Conservation (phyloP, 2,113 vertebrate genomes). For the Cottus gobio region DNA sequence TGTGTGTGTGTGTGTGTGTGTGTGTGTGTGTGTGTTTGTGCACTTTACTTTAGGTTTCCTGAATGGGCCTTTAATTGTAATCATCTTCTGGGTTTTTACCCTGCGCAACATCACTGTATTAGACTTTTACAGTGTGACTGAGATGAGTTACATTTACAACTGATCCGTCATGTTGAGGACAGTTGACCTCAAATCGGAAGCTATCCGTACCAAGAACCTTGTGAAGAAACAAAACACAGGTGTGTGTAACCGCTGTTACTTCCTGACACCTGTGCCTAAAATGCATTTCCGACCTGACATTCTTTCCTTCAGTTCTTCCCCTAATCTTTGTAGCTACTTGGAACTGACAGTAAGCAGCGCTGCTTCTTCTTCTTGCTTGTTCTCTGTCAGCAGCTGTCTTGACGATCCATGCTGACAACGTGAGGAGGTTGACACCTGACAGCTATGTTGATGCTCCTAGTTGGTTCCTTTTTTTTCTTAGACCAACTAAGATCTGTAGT, state of each 20-base stretch:
- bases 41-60: not conserved
- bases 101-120: not conserved
- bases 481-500: conserved; percentile 1
- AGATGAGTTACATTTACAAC: not conserved
- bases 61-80: not conserved
- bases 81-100: not conserved
- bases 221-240: not conserved
- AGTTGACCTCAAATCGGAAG: not conserved
- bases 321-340: not conserved
- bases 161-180: not conserved
- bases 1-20: not conserved
- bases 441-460: conserved; percentile 17
- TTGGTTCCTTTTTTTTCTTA: conserved; percentile 5
- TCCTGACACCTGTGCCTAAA: conserved; percentile 3
- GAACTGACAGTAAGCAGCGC: conserved; percentile 27
- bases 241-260: not conserved
- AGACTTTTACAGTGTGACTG: not conserved
- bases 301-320: not conserved
- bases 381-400: conserved; percentile 3
- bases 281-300: conserved; percentile 4
- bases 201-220: not conserved
- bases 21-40: not conserved
- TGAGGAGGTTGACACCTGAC: conserved; percentile 19
- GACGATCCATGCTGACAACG: conserved; percentile 23
- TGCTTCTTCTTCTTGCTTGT: not conserved